Percentiles rank a stretch among this genome's conserved stretches.
These are phyloP conservation scores for Calonectris borealis DNA, from an alignment of 2,113 vertebrate genomes.

Conservation along the genomic window DNA sequence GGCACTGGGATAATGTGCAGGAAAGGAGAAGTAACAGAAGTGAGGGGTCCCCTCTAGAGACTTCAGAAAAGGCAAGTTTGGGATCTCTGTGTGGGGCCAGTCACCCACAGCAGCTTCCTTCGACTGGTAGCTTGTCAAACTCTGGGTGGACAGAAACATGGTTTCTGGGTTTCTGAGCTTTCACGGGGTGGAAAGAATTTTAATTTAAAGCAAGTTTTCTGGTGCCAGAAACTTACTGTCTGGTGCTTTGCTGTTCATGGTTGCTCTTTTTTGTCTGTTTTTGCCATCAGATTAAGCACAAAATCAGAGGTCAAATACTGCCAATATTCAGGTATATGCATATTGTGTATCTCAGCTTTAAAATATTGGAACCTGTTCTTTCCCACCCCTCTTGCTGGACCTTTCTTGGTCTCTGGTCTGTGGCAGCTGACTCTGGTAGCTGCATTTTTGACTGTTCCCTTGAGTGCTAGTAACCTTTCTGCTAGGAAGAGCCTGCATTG, in stretches of 20 bases:
- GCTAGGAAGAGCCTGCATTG: not conserved
- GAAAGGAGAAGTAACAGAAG: not conserved
- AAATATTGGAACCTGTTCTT: not conserved
- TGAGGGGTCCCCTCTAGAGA: not conserved
- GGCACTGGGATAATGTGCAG: no score
- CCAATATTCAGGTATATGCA: not conserved
- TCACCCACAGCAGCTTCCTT: not conserved
- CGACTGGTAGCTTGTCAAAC: not conserved
- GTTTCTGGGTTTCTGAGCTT: not conserved
- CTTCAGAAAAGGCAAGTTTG: not conserved
- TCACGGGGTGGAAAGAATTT: not conserved
- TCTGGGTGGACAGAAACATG: accelerated
- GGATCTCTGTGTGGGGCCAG: no score
- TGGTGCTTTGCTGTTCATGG: not conserved
- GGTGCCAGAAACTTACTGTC: not conserved
- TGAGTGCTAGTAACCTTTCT: not conserved
- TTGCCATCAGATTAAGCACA: not conserved
- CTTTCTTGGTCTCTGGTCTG: not conserved
- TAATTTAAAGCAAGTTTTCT: not conserved
- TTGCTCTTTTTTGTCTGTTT: not conserved
- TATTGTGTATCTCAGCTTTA: not conserved
- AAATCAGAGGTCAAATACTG: not conserved
- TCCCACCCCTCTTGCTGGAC: not conserved
- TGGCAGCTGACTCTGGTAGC: not conserved
- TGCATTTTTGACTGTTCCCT: not conserved